Evolutionary conservation across 1,140 invertebrate genomes (phyloP), one percentile per base, ranked within the genome.

Genomic region (Neodiprion fabricii): DNA sequence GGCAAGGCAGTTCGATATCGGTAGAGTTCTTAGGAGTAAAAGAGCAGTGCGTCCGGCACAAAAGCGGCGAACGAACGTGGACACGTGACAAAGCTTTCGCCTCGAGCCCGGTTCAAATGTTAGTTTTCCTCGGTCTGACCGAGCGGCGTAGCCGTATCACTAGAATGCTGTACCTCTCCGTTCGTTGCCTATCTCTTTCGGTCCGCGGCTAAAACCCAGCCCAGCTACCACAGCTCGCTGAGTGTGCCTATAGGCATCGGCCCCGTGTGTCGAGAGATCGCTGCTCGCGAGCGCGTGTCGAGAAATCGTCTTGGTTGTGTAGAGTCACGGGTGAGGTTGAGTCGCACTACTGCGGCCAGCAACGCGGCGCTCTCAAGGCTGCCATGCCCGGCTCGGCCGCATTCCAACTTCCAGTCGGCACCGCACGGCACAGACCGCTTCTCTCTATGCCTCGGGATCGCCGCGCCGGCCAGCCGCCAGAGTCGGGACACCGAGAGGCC

Each of bases 271-370:
- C 17, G 73, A 75, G 48, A n/a, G 49, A 12, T 70, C 71, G 47
- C 73, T 75, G 73, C 73, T 72, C 10, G 67, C 40, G 14, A 68
- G 8, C 10, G 14, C 49, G 48, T 70, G 72, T 75, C 72, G 50
- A 72, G 70, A 75, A 50, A 70, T 75, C 72, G 23, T 72, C 40
- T 14, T 71, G 48, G 5, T 17, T 40, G 48, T 23, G 14, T 11
- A 11, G 61, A 65, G 67, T 11, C 67, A 10, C 11, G 77, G 66
- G 74, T 67, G 67, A 82, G 76, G 75, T 76, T 82, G 82, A 83
- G 78, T 83, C 80, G 80, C 73, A 78, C 80, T 82, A 84, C 83
- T 84, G 75, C 77, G 28, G 74, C 75, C 77, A 82, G 82, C 81
- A 84, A 83, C 81, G 83, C 81, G 5, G 2, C 28, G 28, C 28